A percentile compares a stretch with the other conserved stretches of the same genome.
phyloP scores from a whole-genome alignment of 2,113 vertebrate genomes.

The Leptodactylus fuscus region DNA sequence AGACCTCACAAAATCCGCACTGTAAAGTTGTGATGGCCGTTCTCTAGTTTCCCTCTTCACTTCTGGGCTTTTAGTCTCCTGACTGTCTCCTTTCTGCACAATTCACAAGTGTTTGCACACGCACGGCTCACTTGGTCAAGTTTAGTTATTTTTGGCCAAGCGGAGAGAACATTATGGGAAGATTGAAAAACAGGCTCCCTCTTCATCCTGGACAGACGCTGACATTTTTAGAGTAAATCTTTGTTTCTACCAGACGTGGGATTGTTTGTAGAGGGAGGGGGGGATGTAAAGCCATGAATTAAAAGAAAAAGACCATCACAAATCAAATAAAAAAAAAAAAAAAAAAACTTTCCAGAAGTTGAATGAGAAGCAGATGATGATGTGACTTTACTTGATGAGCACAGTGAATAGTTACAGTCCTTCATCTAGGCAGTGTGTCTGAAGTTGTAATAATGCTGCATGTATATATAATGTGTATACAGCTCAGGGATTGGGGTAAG shows the following conservation, averaged over 20 bases:
- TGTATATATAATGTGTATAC: too few relatives aligned
- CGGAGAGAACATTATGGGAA: conserved; percentile 11
- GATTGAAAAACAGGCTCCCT: background rate
- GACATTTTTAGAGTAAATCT: background rate
- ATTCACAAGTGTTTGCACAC: conserved; percentile 27
- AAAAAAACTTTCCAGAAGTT: background rate
- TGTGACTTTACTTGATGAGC: background rate
- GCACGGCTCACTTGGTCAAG: background rate
- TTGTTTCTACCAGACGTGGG: background rate
- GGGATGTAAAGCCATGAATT: too few relatives aligned
- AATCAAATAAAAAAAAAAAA: too few relatives aligned
- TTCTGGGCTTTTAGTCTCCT: background rate
- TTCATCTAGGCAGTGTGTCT: too few relatives aligned
- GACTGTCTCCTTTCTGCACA: conserved; percentile 4
- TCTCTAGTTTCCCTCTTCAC: conserved; percentile 1
- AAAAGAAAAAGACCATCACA: background rate
- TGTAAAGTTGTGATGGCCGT: background rate
- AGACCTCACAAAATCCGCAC: background rate
- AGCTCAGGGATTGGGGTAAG: too few relatives aligned
- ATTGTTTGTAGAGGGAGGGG: background rate
- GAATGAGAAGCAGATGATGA: background rate
- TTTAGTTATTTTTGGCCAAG: conserved; percentile 13
- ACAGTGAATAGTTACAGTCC: too few relatives aligned
- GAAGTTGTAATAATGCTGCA: too few relatives aligned
- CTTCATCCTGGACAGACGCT: background rate